phyloP scores from a whole-genome alignment of 2,797 vertebrate genomes.

The Momotus momota region DNA sequence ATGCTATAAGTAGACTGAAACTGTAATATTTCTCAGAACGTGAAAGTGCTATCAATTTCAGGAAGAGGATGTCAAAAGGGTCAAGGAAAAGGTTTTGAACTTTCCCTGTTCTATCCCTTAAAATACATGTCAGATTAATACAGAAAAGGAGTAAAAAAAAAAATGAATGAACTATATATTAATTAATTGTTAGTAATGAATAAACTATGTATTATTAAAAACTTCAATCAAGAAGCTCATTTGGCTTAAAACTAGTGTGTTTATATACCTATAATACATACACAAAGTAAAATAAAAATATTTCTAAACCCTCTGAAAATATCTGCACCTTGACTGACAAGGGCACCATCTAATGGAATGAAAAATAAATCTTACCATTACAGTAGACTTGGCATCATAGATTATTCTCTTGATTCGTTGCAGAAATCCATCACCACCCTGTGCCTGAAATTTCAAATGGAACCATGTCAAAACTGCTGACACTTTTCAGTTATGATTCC shows the following conservation, averaged over 20 bases:
- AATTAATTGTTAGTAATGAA: too few species aligned
- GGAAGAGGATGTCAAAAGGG: neutral
- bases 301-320: neutral
- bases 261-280: neutral
- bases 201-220: neutral
- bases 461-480: slow-evolving; percentile 63
- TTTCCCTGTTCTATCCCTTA: neutral
- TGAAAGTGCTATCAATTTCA: neutral
- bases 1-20: neutral
- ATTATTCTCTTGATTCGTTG: slow-evolving; percentile 92
- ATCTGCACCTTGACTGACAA: neutral
- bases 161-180: neutral
- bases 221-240: neutral
- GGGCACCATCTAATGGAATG: neutral
- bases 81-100: neutral
- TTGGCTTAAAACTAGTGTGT: neutral
- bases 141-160: neutral
- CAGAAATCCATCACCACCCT: slow-evolving; percentile 93
- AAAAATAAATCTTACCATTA: slow-evolving; percentile 86
- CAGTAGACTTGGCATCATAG: slow-evolving; percentile 93
- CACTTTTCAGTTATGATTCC: slow-evolving; percentile 53
- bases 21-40: neutral
- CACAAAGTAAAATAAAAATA: neutral
- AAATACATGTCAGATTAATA: neutral
- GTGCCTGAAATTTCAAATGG: slow-evolving; percentile 84